Conservation (phyloP, 2,113 vertebrate genomes). For the Myotis lucifugus region DNA sequence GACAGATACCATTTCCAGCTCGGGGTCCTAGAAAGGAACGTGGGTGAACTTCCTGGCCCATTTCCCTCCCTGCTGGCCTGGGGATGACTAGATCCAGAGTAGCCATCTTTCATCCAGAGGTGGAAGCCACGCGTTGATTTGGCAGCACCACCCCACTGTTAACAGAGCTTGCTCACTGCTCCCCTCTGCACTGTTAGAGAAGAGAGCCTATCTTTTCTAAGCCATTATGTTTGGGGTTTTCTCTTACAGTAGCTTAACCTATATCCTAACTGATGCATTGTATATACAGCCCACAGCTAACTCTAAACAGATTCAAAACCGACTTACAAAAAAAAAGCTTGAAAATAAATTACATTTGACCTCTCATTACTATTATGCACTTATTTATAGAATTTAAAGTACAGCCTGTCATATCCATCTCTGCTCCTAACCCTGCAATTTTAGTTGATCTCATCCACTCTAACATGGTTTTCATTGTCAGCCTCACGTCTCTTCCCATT, state of each 20-base stretch:
- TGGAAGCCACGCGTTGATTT: background rate
- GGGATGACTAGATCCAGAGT: background rate
- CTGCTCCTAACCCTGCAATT: background rate
- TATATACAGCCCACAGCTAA: background rate
- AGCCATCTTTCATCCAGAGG: background rate
- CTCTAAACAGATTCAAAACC: background rate
- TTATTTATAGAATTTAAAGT: background rate
- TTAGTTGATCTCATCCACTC: background rate
- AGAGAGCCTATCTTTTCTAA: background rate
- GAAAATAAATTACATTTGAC: background rate
- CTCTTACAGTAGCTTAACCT: background rate
- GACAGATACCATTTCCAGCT: background rate
- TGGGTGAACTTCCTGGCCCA: background rate
- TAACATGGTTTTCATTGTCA: background rate
- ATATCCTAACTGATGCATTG: background rate
- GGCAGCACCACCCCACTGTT: background rate
- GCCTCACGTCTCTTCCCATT: background rate
- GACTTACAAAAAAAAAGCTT: background rate
- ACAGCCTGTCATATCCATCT: background rate
- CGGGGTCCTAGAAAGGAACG: background rate
- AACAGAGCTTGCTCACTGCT: background rate
- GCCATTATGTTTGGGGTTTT: background rate
- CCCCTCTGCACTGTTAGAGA: background rate
- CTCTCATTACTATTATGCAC: background rate
- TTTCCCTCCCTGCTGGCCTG: background rate